Evolutionary conservation across 2,797 vertebrate genomes (phyloP), one percentile per base, ranked within the genome.

Genomic region (Galago senegalensis): DNA sequence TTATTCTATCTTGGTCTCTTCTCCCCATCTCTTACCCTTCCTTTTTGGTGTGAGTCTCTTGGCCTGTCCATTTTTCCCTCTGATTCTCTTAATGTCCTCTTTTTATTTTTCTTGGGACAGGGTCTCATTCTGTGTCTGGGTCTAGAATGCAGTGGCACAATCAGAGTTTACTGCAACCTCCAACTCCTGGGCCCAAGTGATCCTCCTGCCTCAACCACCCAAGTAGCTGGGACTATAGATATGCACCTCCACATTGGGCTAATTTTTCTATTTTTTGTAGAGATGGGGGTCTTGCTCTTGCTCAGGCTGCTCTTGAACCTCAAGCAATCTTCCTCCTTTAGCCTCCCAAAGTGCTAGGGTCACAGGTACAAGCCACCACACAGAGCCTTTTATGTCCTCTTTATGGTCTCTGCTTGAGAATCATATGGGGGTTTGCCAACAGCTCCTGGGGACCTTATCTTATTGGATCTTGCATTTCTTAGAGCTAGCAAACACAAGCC

Each of bases 31-130:
- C 34, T 29, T 17, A 60, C 69, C 12, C 31, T 95, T 94, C 12
- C 31, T 95, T 94, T 94, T 63, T 83, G 89, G 27, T 31, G 82
- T 82, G 58, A 75, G 13, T 90, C 60, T 91, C 40, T 87, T 70
- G 29, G 29, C 29, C 70, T 82, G 73, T 93, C 21, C 37, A 69
- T 92, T 83, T 92, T 56, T 31, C n/a, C 10, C 53, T 88, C 34
- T 90, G 69, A 63, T 34, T 94, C 79, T 46, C 82, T 93, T 83
- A 85, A 0, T 63, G 16, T 80, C 31, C 7, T 67, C 9, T 67
- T 17, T n/a, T 65, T 31, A 16, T 16, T 67, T 67, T 67, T 67
- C n/a, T n/a, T 67, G 65, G n/a, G 31, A 67, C 31, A 34, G 31
- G 65, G 0, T 67, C 65, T 67, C 16, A n/a, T 67, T 67, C 65